Evolutionary conservation across 2,113 vertebrate genomes (phyloP), one percentile per base, ranked within the genome.

Genomic region (Pimephales promelas): DNA sequence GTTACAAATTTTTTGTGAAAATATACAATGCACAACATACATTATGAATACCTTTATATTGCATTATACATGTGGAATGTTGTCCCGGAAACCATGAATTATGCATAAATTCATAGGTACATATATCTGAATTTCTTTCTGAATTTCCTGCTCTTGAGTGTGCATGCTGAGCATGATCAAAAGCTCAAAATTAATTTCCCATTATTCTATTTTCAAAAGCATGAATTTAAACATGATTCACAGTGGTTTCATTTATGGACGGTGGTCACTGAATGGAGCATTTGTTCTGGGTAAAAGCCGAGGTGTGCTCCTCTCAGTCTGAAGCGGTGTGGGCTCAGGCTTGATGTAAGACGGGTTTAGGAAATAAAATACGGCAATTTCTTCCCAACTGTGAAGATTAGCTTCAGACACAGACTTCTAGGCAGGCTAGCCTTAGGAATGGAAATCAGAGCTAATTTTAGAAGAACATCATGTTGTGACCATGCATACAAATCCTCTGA

Each of bases 321-420:
- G 49, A 77, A 10, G 47, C 73, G 16, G 26, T 56, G 59, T 28
- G 24, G 36, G 54, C 52, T 62, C 79, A 11, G 64, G 84, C 57
- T 24, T 83, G 40, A 20, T 26, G 20, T 22, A 47, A 75, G 36
- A 13, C 28, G 26, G n/a, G 36, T 80, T 59, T 61, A 59, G 49
- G 49, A 66, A 75, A 68, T 54, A 26, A 73, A 86, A 64, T 24
- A 20, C 82, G 20, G 11, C 34, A n/a, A 68, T 70, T 81, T 61
- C 71, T 22, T 75, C n/a, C 59, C 56, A 87, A 62, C 71, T 81
- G 84, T 71, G 62, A 83, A 79, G 68, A 76, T 81, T 57, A 66
- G 45, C 49, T 40, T 8, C 61, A 85, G 68, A 59, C 49, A 36
- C 68, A 0, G 45, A 54, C 56, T 81, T 64, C 8, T 62, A 75